Percentiles rank a stretch among this genome's conserved stretches.
Evolutionary conservation across 2,888 invertebrate genomes (phyloP).

Genomic region (Aelia acuminata): DNA sequence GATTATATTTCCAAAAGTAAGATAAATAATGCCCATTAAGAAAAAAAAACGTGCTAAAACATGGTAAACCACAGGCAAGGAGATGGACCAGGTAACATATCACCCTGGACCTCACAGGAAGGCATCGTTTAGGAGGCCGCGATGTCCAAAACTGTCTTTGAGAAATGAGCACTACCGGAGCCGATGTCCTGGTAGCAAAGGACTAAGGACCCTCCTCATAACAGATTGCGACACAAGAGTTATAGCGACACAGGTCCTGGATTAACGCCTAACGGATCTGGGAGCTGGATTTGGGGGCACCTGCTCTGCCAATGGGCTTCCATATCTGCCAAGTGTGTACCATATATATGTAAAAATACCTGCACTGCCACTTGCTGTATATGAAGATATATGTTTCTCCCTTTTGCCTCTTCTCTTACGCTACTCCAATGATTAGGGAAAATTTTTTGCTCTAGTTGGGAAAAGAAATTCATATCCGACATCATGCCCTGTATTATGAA

Average conservation of each 20-base stretch:
- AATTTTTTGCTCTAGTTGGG: too few species aligned
- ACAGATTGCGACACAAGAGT: conserved; percentile 2
- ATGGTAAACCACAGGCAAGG: background rate
- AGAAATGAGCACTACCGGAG: background rate
- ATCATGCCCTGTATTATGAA: too few species aligned
- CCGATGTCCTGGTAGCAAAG: conserved; percentile 13
- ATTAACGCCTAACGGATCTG: conserved; percentile 2
- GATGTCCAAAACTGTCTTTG: conserved; percentile 14
- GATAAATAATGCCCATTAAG: background rate
- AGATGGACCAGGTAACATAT: background rate
- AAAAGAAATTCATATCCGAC: too few species aligned
- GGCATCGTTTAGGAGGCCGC: background rate
- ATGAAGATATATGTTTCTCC: too few species aligned
- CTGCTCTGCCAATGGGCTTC: background rate
- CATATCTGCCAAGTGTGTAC: background rate
- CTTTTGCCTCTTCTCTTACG: too few species aligned
- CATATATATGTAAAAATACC: background rate
- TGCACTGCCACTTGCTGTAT: background rate
- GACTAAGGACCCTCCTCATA: background rate
- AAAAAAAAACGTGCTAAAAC: background rate
- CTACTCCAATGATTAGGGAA: too few species aligned
- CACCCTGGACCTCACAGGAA: background rate
- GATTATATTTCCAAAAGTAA: background rate
- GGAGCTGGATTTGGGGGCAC: background rate
- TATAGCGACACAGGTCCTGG: conserved; percentile 28